Percentiles rank a stretch among this genome's conserved stretches.
Evolutionary conservation across 2,888 invertebrate genomes (phyloP).

Genomic region (Caenorhabditis sp.): DNA sequence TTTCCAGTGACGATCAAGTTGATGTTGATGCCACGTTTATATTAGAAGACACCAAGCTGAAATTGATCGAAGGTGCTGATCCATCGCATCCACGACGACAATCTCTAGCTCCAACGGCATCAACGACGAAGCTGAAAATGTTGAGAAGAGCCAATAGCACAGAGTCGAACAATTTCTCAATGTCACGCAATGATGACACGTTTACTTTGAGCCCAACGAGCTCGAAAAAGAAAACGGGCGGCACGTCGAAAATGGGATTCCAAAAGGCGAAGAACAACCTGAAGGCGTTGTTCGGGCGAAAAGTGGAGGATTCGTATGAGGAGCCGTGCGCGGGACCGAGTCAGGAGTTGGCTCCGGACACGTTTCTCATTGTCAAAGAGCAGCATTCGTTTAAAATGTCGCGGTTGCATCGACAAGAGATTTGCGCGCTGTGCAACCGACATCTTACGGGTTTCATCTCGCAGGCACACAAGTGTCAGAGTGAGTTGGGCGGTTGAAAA

Average conservation of each 20-base stretch:
- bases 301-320: constrained; percentile 63
- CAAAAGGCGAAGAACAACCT: constrained; percentile 74
- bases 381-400: constrained; percentile 74
- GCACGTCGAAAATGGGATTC: constrained; percentile 71
- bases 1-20: constrained; percentile 51
- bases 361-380: constrained; percentile 10
- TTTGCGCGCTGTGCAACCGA: constrained; percentile 83
- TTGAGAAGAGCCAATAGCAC: constrained; percentile 68
- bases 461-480: constrained; percentile 75
- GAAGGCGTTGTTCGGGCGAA: constrained; percentile 68
- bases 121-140: constrained; percentile 65
- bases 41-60: constrained; percentile 67
- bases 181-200: constrained; percentile 32
- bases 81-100: constrained; percentile 61
- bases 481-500: constrained; percentile 45
- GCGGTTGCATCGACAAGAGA: constrained; percentile 81
- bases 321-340: constrained; percentile 51
- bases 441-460: constrained; percentile 79
- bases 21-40: constrained; percentile 69
- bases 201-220: constrained; percentile 34
- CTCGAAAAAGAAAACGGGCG: constrained; percentile 52
- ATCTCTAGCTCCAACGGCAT: constrained; percentile 66
- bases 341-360: constrained; percentile 43
- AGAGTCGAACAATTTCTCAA: constrained; percentile 55
- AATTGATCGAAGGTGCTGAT: constrained; percentile 60